phyloP scores from a whole-genome alignment of 2,113 vertebrate species.

The Oxygymnocypris stewartii region DNA sequence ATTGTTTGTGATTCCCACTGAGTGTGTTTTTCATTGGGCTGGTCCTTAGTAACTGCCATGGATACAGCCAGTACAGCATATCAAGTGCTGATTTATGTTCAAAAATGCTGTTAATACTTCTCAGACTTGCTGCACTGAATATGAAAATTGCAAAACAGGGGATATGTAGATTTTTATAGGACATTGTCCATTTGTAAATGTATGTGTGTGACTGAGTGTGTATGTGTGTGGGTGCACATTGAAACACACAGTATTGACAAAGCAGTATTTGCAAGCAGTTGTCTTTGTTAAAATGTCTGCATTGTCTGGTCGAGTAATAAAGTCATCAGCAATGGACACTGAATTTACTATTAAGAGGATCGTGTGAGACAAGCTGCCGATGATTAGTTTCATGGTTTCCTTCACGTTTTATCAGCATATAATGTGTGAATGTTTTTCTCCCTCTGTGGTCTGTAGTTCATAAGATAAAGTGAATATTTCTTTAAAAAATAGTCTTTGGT shows the following conservation, averaged over 20 bases:
- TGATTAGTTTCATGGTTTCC: background rate
- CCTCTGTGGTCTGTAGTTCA: constrained; percentile 2
- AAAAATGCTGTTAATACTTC: constrained; percentile 43
- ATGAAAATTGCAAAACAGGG: constrained; percentile 59
- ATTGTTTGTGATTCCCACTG: background rate
- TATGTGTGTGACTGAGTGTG: constrained; percentile 59
- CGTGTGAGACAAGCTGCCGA: background rate
- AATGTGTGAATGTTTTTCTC: background rate
- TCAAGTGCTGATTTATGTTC: constrained; percentile 5
- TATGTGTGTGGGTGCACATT: constrained; percentile 57
- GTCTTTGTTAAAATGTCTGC: background rate
- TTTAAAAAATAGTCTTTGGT: background rate
- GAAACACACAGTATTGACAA: constrained; percentile 57
- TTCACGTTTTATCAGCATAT: constrained; percentile 18
- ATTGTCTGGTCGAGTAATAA: background rate
- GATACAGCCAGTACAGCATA: background rate
- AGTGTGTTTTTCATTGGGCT: background rate
- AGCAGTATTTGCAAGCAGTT: constrained; percentile 24
- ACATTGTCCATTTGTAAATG: constrained; percentile 59
- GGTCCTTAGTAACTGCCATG: constrained; percentile 30
- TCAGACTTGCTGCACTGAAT: constrained; percentile 71
- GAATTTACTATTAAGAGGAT: background rate
- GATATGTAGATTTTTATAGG: constrained; percentile 69
- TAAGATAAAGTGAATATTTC: background rate
- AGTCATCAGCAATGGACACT: background rate